A percentile compares a stretch with the other conserved stretches of the same genome.
phyloP scores from a whole-genome alignment of 2,113 vertebrate genomes.

The Hoplias malabaricus region DNA sequence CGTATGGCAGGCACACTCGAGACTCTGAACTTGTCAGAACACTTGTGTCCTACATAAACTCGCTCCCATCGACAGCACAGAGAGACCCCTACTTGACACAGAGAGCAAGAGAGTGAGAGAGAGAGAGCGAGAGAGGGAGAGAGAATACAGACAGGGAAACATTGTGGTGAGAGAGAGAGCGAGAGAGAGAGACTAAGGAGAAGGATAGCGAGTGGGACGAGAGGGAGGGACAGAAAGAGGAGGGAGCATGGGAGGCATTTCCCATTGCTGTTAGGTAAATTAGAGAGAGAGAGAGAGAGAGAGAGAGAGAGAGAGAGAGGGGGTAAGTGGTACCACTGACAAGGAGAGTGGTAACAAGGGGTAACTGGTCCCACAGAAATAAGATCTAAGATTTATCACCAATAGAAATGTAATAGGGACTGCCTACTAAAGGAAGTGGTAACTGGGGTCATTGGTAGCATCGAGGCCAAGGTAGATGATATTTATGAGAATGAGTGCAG shows the following conservation, averaged over 20 bases:
- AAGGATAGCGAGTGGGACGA: conserved; percentile 23
- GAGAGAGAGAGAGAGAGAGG: conserved; percentile 52
- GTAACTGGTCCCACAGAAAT: not conserved
- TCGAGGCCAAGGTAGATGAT: not conserved
- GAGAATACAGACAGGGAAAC: conserved; percentile 40
- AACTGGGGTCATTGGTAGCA: not conserved
- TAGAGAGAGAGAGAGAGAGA: conserved; percentile 50
- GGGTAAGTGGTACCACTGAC: conserved; percentile 18
- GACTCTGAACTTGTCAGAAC: conserved; percentile 72
- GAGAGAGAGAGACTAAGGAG: conserved; percentile 17
- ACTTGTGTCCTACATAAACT: conserved; percentile 76
- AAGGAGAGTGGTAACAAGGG: not conserved
- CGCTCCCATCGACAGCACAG: conserved; percentile 72
- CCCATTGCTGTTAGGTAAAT: conserved; percentile 74
- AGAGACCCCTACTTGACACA: conserved; percentile 76
- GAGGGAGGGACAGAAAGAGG: conserved; percentile 38
- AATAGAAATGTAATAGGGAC: not conserved
- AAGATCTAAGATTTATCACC: not conserved
- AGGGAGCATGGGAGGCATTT: conserved; percentile 66
- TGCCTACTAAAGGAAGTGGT: not conserved
- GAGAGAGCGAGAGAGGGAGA: conserved; percentile 33
- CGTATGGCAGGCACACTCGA: conserved; percentile 66
- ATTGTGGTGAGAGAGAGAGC: conserved; percentile 26
- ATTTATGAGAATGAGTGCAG: not conserved
- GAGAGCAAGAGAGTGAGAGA: conserved; percentile 41